These are phyloP conservation scores for Lordiphosa mommai DNA, from an alignment of 1,140 invertebrate genomes.

Conservation along the genomic window DNA sequence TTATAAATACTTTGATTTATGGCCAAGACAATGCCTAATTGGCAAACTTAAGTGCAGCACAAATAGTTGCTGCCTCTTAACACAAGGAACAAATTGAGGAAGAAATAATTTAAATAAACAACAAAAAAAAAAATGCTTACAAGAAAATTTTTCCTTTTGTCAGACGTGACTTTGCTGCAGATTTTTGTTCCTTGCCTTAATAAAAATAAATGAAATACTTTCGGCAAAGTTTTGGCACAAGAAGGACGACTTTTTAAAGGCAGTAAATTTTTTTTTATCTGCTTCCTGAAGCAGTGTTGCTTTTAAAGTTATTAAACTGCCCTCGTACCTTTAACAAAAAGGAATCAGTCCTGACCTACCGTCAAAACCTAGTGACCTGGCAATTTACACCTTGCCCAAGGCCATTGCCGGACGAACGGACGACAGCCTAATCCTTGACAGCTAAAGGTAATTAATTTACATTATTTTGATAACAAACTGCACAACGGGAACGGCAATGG, in stretches of 20 bases:
- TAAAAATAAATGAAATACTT: constrained; percentile 33
- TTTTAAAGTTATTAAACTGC: too few relatives aligned
- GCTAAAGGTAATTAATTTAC: constrained; percentile 59
- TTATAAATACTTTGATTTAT: constrained; percentile 52
- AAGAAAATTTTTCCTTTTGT: not conserved
- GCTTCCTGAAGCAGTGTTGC: too few relatives aligned
- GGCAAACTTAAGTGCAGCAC: too few relatives aligned
- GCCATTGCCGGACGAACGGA: constrained; percentile 1
- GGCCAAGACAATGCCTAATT: too few relatives aligned
- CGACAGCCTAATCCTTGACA: constrained; percentile 28
- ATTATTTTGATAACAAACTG: constrained; percentile 71
- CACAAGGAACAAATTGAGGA: too few relatives aligned
- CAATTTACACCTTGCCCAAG: too few relatives aligned
- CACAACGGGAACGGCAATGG: constrained; percentile 26
- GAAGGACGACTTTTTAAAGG: not conserved
- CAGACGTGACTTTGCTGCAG: constrained; percentile 30
- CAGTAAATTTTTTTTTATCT: too few relatives aligned
- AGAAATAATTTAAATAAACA: too few relatives aligned
- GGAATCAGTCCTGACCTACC: not conserved
- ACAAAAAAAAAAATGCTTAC: too few relatives aligned
- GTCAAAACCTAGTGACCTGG: too few relatives aligned
- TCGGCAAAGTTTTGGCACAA: not conserved
- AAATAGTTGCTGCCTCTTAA: too few relatives aligned
- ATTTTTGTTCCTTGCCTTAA: constrained; percentile 7
- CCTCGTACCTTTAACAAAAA: not conserved